phyloP scores from a whole-genome alignment of 2,113 vertebrate species.

The Epinephelus fuscoguttatus region DNA sequence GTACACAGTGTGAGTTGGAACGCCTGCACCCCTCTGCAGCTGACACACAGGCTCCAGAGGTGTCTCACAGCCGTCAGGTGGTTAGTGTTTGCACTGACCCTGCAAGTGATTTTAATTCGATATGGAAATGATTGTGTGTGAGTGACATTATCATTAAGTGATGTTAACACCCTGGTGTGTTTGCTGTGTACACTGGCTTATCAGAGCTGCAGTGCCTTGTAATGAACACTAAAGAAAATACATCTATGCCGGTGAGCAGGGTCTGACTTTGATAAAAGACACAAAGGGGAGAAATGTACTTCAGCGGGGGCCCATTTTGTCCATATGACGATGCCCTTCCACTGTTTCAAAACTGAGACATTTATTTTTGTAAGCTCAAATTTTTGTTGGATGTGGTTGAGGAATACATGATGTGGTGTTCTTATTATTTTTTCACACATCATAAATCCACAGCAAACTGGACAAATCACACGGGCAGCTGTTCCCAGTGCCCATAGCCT shows the following conservation, averaged over 20 bases:
- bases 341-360: conserved; percentile 3
- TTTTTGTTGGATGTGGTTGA: conserved; percentile 49
- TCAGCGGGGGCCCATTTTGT: not conserved
- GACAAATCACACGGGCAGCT: not conserved
- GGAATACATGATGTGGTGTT: conserved; percentile 60
- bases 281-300: conserved; percentile 1
- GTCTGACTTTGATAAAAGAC: conserved; percentile 19
- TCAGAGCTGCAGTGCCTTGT: not conserved
- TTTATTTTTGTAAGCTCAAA: conserved; percentile 21
- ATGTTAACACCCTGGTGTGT: not conserved
- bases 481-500: not conserved
- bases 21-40: conserved; percentile 33
- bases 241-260: not conserved
- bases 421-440: conserved; percentile 42
- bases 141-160: not conserved
- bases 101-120: not conserved
- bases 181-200: conserved; percentile 10
- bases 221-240: not conserved
- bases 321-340: not conserved
- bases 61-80: not conserved
- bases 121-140: not conserved
- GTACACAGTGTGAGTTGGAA: conserved; percentile 47
- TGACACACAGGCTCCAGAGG: conserved; percentile 17
- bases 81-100: not conserved
- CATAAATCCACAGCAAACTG: conserved; percentile 45